A percentile compares a stretch with the other conserved stretches of the same genome.
These are phyloP conservation scores for Andrena cerasifolii DNA, from an alignment of 1,140 invertebrate species.

Conservation along the genomic window DNA sequence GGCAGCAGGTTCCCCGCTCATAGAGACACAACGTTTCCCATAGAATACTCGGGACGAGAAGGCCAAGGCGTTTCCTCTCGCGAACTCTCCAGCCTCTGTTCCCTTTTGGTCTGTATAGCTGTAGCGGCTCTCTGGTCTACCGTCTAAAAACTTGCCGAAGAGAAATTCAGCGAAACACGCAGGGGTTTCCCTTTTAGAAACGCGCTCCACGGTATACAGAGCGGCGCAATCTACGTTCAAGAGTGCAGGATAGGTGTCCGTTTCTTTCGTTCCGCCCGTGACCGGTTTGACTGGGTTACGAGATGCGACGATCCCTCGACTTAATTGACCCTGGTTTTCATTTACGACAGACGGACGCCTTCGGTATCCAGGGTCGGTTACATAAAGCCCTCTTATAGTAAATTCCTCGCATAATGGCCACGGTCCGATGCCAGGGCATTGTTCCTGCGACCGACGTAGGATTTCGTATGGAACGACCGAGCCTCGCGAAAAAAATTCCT, in stretches of 20 bases:
- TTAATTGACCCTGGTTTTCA: slow-evolving; percentile 66
- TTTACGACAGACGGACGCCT: slow-evolving; percentile 44
- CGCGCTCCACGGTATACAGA: slow-evolving; percentile 13
- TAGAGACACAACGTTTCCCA: slow-evolving; percentile 47
- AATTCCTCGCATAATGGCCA: slow-evolving; percentile 48
- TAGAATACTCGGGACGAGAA: slow-evolving; percentile 57
- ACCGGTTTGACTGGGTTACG: slow-evolving; percentile 69
- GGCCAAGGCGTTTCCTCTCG: slow-evolving; percentile 61
- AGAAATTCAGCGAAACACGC: slow-evolving; percentile 68
- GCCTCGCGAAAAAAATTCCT: too few species aligned
- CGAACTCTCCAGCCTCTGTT: slow-evolving; percentile 35
- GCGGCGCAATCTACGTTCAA: slow-evolving; percentile 42
- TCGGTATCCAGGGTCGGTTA: slow-evolving; percentile 16
- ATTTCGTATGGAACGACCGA: too few species aligned
- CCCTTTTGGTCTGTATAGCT: slow-evolving; percentile 52
- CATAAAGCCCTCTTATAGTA: slow-evolving; percentile 48
- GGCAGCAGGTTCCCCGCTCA: slow-evolving; percentile 18
- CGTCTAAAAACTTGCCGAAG: slow-evolving; percentile 65
- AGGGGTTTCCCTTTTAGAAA: slow-evolving; percentile 69
- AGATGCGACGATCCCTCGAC: slow-evolving; percentile 53
- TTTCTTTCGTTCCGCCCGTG: slow-evolving; percentile 61
- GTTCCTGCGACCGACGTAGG: too few species aligned
- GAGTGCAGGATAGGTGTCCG: slow-evolving; percentile 43
- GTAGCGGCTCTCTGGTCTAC: slow-evolving; percentile 50
- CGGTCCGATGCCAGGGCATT: too few species aligned